These are phyloP conservation scores for Sarcophilus harrisii DNA, from an alignment of 2,797 vertebrate species.

Conservation along the genomic window DNA sequence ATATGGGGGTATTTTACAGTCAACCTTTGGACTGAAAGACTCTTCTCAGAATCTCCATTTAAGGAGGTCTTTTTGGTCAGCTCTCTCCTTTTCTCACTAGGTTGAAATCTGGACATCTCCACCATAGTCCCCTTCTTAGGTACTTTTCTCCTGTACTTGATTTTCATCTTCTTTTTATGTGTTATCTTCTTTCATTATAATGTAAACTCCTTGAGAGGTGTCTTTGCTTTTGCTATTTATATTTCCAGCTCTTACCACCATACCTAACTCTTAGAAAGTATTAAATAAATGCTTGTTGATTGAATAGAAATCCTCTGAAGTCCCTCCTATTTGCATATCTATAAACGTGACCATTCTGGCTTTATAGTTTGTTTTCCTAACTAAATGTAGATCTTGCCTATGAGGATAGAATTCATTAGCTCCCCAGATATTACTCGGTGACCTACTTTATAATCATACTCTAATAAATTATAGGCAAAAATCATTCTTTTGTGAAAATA, in stretches of 20 bases:
- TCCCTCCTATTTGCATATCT: not conserved
- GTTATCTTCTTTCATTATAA: not conserved
- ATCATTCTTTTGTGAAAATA: not conserved
- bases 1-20: not conserved
- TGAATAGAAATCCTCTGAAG: not conserved
- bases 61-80: not conserved
- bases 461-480: not conserved
- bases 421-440: not conserved
- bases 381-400: not conserved
- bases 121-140: not conserved
- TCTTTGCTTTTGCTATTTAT: not conserved
- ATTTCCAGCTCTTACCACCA: not conserved
- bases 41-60: not conserved
- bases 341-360: not conserved
- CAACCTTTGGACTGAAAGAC: not conserved
- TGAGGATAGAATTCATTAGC: not conserved
- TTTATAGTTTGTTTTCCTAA: not conserved
- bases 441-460: not conserved
- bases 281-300: not conserved
- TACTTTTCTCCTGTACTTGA: not conserved
- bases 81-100: not conserved
- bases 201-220: not conserved
- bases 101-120: not conserved
- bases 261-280: not conserved
- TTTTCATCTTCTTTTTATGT: not conserved